Evolutionary conservation across 2,797 vertebrate genomes (phyloP), one percentile per base, ranked within the genome.

Genomic region (Schizothorax lantsangensis): DNA sequence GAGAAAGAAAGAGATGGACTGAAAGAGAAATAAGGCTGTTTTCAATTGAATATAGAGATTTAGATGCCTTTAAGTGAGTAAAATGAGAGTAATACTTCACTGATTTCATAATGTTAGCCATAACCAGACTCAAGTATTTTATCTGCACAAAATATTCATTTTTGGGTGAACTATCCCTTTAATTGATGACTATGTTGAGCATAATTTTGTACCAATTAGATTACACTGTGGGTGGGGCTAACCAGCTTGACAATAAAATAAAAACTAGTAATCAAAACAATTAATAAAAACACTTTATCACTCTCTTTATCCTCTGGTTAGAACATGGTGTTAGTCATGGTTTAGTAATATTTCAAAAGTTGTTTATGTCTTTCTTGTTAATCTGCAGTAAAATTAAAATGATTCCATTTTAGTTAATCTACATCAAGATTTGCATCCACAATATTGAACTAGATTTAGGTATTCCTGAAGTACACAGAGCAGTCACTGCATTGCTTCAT

Each of bases 1-100:
- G 72, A 84, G 47, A 49, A 66, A 54, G 62, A 64, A 43, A 26
- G 79, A 75, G 8, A 75, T 75, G 73, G 36, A 38, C 5, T 30
- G 7, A 59, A 19, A 66, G 47, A 86, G 26, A 57, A 26, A 77
- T 47, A 49, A 49, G 12, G 38, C 21, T 57, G 8, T 69, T 64
- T 74, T 21, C 4, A 69, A 21, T 68, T 36, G 45, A 66, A 19
- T 19, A 54, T 54, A 40, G 45, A 26, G 49, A 71, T 40, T 47
- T 33, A 49, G 75, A 8, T 10, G 26, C 45, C 11, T 47, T 68
- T 45, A 84, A 45, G 71, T 62, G 7, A 52, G 30, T 40, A 81
- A 45, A 69, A 40, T 64, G n/a, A 38, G 26, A 23, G 47, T n/a
- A 72, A 12, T 72, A 64, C n/a, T 69, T 81, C 21, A 69, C 4